Percentiles rank a stretch among this genome's conserved stretches.
Evolutionary conservation across 1,140 invertebrate species (phyloP).

Genomic region (Macrostomum lignano): DNA sequence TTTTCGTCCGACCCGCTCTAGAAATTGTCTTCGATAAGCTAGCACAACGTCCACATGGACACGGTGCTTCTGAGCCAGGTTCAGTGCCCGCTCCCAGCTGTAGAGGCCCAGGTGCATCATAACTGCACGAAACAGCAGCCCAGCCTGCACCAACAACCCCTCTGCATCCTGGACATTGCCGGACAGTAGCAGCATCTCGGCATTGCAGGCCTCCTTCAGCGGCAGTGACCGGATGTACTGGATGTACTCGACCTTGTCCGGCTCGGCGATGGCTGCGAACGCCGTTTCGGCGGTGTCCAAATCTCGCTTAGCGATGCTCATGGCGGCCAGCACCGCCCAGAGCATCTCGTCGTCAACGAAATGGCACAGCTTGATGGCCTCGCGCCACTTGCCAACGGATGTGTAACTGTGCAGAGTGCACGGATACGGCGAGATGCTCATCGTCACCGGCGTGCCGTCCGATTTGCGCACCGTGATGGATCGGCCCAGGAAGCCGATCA

Average conservation of each 20-base stretch:
- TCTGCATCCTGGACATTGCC: constrained; percentile 52
- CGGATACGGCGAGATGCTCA: too few species aligned
- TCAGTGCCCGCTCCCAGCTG: constrained; percentile 57
- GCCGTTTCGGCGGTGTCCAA: constrained; percentile 59
- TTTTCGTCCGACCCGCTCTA: constrained; percentile 40
- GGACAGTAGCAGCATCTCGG: constrained; percentile 47
- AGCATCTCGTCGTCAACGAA: constrained; percentile 49
- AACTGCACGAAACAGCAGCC: constrained; percentile 44
- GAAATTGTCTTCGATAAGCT: constrained; percentile 42
- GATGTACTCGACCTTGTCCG: constrained; percentile 65
- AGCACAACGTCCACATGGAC: constrained; percentile 46
- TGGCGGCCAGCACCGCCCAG: constrained; percentile 61
- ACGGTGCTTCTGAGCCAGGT: constrained; percentile 50
- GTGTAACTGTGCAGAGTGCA: too few species aligned
- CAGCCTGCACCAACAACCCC: constrained; percentile 46
- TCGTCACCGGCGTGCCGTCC: too few species aligned
- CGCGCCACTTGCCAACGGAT: too few species aligned
- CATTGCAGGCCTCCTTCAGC: constrained; percentile 36
- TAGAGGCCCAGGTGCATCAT: constrained; percentile 48
- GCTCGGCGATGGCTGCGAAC: constrained; percentile 49
- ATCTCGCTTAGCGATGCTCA: constrained; percentile 47
- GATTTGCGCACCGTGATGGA: too few species aligned
- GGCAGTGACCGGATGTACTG: constrained; percentile 43
- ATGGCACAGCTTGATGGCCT: constrained; percentile 44
- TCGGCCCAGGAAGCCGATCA: too few species aligned